phyloP scores from a whole-genome alignment of 2,888 invertebrate species.

The Muschampia plurimacula region DNA sequence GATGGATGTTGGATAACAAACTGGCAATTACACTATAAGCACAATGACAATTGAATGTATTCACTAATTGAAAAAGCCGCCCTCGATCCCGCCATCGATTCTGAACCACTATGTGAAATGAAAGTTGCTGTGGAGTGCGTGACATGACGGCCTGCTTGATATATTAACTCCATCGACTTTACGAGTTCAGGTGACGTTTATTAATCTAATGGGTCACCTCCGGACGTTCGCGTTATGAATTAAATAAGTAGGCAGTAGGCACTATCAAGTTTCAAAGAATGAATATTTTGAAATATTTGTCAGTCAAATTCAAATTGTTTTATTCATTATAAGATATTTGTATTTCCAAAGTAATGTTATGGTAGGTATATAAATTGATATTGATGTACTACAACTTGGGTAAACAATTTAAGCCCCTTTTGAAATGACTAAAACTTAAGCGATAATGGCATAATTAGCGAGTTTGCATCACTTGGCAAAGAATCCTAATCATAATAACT shows the following conservation, averaged over 20 bases:
- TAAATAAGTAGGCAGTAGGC: slow-evolving; percentile 56
- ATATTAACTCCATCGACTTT: slow-evolving; percentile 80
- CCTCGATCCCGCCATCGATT: slow-evolving; percentile 70
- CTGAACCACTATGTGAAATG: slow-evolving; percentile 83
- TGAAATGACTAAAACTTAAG: slow-evolving; percentile 67
- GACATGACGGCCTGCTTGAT: slow-evolving; percentile 69
- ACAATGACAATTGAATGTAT: slow-evolving; percentile 82
- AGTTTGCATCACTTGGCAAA: slow-evolving; percentile 80
- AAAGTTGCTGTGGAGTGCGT: slow-evolving; percentile 66
- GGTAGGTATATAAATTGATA: slow-evolving; percentile 4
- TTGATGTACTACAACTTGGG: slow-evolving; percentile 15
- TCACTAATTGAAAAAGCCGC: slow-evolving; percentile 83
- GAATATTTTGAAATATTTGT: not conserved
- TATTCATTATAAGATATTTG: too few relatives aligned
- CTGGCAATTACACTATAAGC: slow-evolving; percentile 82
- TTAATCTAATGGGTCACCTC: slow-evolving; percentile 74
- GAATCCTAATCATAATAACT: slow-evolving; percentile 86
- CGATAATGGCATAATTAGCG: slow-evolving; percentile 80
- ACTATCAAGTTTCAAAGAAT: slow-evolving; percentile 5
- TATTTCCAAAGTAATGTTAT: too few relatives aligned
- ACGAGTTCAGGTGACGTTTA: slow-evolving; percentile 75
- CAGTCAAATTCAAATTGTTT: not conserved
- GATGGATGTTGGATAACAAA: slow-evolving; percentile 83
- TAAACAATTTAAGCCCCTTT: slow-evolving; percentile 25
- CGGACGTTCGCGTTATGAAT: slow-evolving; percentile 63